Percentiles rank a stretch among this genome's conserved stretches.
Evolutionary conservation across 2,113 vertebrate genomes (phyloP).

Genomic region (Tupaia tana): DNA sequence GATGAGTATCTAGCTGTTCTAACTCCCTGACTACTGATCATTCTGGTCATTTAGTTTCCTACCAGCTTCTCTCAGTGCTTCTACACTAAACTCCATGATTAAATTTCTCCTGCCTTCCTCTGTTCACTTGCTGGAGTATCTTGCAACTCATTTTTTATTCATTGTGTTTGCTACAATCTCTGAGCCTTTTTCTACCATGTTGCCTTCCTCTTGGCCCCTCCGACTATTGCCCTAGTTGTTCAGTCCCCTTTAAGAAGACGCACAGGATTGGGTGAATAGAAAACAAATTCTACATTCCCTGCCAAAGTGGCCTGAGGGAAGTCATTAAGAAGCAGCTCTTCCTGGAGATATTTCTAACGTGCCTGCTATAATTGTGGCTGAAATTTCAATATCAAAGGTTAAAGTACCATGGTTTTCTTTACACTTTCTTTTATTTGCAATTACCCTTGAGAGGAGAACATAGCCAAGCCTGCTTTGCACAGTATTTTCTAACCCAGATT

Average conservation of each 20-base stretch:
- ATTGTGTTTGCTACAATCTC: not conserved
- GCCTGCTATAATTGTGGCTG: constrained; percentile 42
- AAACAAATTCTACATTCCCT: constrained; percentile 43
- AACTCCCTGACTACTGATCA: not conserved
- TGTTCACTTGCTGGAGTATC: not conserved
- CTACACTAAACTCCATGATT: not conserved
- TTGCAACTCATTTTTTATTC: not conserved
- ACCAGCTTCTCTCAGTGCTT: not conserved
- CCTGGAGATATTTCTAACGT: constrained; percentile 41
- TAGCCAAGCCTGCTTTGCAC: not conserved
- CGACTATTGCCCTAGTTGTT: not conserved
- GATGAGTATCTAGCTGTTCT: not conserved
- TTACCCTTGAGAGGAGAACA: constrained; percentile 43
- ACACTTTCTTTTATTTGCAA: constrained; percentile 60
- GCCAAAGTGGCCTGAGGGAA: constrained; percentile 29
- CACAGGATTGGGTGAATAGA: not conserved
- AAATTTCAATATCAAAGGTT: constrained; percentile 66
- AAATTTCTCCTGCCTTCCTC: not conserved
- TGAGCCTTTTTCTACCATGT: not conserved
- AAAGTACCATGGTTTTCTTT: constrained; percentile 55
- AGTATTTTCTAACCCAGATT: not conserved
- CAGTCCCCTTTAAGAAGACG: not conserved
- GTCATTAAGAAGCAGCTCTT: constrained; percentile 54
- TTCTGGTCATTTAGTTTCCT: constrained; percentile 6
- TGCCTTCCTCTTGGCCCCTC: not conserved